Base-by-base conservation (phyloP, 2,888 invertebrate genomes). In the Pseudoips prasinana region DNA sequence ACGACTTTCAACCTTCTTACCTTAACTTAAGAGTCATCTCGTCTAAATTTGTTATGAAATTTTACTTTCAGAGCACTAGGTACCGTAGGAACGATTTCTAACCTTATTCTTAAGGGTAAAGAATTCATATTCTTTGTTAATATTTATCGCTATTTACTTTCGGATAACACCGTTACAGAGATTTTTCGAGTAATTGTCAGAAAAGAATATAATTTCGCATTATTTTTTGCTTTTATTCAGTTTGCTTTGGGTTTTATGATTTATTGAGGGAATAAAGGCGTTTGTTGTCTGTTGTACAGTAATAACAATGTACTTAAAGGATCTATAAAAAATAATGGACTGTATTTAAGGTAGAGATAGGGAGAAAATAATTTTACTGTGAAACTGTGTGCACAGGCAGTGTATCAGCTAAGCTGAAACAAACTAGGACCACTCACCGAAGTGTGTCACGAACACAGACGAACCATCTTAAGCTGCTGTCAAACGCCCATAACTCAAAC, bases 121-220 rank as follows among this genome's bases (percentile, higher is more conserved):
- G 7, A n/a, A 20, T 3, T 20, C 7, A 20, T n/a, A 20, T 20
- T 5, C 2, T 2, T 14, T 20, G 7, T 2, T 7, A 7, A 20
- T 7, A 7, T 20, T 2, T 20, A 14, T 22, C 1, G n/a, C 8
- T 25, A 33, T 14, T 14, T 14, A 14, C 14, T 14, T 14, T 2
- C 3, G 14, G 2, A 14, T 14, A 14, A 44, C 45, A 33, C 34
- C 38, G 24, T 52, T 36, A 52, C 38, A 44, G 39, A 49, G 46
- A 52, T 58, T 53, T 52, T 40, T 34, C 33, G 24, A 39, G 51
- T 42, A 46, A 47, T 56, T 51, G 40, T 33, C 45, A 39, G 47
- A 46, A 50, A 38, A 44, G 38, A 43, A 48, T 33, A 30, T 48
- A 45, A 50, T 45, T 47, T 43, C 26, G 44, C 19, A 7, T 24